Base-by-base conservation (phyloP, 1,140 invertebrate genomes). In the Diprion similis region DNA sequence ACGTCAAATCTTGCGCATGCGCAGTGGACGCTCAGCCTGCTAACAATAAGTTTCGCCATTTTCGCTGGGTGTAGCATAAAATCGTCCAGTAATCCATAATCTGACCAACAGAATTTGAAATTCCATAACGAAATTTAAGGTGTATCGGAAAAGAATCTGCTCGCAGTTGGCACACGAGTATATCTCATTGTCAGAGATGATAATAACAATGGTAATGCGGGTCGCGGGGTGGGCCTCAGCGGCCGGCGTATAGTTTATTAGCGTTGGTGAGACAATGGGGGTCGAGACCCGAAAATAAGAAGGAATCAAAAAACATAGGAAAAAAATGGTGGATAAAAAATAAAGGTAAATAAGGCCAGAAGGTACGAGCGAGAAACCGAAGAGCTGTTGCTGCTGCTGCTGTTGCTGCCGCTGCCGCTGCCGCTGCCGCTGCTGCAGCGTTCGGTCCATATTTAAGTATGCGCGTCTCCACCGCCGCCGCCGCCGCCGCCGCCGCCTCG, bases 401-500 rank as follows among this genome's bases (percentile, higher is more conserved):
- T 37, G 24, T 6, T 37, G 24, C 24, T 6, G 24, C 24, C 6
- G 24, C 24, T 37, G 24, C 24, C 2, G 24, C 24, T 37, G n/a
- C n/a, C n/a, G 24, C 24, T 6, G 24, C 24, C 6, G 24, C 24
- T 37, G 24, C 24, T 3, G 24, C 24, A 37, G 24, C 24, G 24
- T 78, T 78, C 81, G 79, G 80, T 79, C 83, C 80, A 86, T 87
- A 87, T 87, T 87, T 87, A 87, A 87, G 83, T 83, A 86, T 87
- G 85, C 84, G 82, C 79, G 80, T 17, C 11, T 59, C n/a, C 51
- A 37, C 24, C 11, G 11, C 51, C 51, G 48, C 79, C n/a, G n/a
- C n/a, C n/a, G n/a, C n/a, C n/a, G n/a, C n/a, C n/a, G n/a, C 79
- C 79, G 77, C 84, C 79, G 83, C 79, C 80, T 81, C 79, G 81